Base-by-base conservation (phyloP, 1,140 invertebrate species). In the Ericerus pela region DNA sequence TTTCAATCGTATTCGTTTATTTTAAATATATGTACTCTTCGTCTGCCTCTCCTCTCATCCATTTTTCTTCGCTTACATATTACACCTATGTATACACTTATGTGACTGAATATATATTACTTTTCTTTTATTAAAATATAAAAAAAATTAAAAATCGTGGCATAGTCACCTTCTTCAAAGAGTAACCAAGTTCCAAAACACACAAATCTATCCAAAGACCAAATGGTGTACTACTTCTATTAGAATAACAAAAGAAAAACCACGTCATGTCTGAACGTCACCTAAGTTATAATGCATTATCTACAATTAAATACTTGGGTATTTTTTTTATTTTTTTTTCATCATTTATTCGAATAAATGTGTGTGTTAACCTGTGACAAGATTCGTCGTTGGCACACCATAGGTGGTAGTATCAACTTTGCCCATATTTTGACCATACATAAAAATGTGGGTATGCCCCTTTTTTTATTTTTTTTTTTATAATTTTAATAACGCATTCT, bases 241-340 rank as follows among this genome's bases (percentile, higher is more conserved):
- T 47, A 22, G 41, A 47, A 47, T 47, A 47, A 47, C 41, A 47
- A 47, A 47, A 47, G 41, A 47, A 47, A 47, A 47, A 47, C 41
- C 20, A 47, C 41, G 16, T 47, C 41, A 47, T 47, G 41, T 47
- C 41, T 47, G 20, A 47, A 24, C 41, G 41, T 47, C 41, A 47
- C 41, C 41, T 47, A n/a, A n/a, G n/a, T n/a, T n/a, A 47, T 47
- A 47, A 47, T 47, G 41, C 41, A 47, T 41, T 41, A 41, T 41
- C 37, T 47, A 24, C n/a, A n/a, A n/a, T n/a, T n/a, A n/a, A n/a
- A n/a, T n/a, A n/a, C n/a, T n/a, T n/a, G n/a, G n/a, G n/a, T n/a
- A n/a, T n/a, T 24, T 47, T 47, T 47, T 18, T 41, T 41, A 8
- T 41, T 47, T 47, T 47, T 47, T 47, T 47, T n/a, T n/a, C n/a